Evolutionary conservation across 1,140 invertebrate genomes (phyloP).

Genomic region (Drosophila rhopaloa): DNA sequence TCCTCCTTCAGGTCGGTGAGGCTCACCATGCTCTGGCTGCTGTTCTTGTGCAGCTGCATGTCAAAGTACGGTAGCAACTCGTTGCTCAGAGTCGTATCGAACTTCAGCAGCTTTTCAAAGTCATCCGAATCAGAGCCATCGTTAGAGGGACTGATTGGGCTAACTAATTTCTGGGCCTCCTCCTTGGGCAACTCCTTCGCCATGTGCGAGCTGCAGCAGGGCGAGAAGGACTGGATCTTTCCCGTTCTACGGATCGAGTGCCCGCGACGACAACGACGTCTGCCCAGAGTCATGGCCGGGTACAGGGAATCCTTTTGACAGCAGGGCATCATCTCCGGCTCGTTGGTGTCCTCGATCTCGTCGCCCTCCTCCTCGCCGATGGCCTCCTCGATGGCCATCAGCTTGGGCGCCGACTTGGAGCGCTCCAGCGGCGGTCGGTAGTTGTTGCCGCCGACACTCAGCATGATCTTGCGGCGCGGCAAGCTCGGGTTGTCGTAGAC

Average conservation of each 20-base stretch:
- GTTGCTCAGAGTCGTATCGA: constrained; percentile 77
- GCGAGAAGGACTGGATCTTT: constrained; percentile 55
- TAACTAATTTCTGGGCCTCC: constrained; percentile 5
- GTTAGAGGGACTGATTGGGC: constrained; percentile 9
- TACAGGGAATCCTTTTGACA: constrained; percentile 85
- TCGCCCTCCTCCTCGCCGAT: constrained; percentile 93
- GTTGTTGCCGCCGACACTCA: constrained; percentile 92
- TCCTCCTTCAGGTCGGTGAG: constrained; percentile 66
- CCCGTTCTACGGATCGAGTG: constrained; percentile 80
- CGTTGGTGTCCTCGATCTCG: constrained; percentile 85
- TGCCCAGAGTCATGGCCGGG: constrained; percentile 84
- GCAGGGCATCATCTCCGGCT: constrained; percentile 80
- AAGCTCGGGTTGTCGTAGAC: constrained; percentile 94
- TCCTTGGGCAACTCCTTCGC: constrained; percentile 14
- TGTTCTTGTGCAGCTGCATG: constrained; percentile 81
- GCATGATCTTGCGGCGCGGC: constrained; percentile 91
- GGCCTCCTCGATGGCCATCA: constrained; percentile 97
- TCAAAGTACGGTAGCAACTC: constrained; percentile 84
- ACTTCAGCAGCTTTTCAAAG: constrained; percentile 80
- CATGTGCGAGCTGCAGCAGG: constrained; percentile 58
- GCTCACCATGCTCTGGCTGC: constrained; percentile 73
- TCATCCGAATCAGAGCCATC: constrained; percentile 83
- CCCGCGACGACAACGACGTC: constrained; percentile 82
- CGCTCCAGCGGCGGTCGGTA: constrained; percentile 96
- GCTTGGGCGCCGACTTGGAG: constrained; percentile 97